Conservation (phyloP, 2,888 invertebrate species). For the Leucophenga maculata region DNA sequence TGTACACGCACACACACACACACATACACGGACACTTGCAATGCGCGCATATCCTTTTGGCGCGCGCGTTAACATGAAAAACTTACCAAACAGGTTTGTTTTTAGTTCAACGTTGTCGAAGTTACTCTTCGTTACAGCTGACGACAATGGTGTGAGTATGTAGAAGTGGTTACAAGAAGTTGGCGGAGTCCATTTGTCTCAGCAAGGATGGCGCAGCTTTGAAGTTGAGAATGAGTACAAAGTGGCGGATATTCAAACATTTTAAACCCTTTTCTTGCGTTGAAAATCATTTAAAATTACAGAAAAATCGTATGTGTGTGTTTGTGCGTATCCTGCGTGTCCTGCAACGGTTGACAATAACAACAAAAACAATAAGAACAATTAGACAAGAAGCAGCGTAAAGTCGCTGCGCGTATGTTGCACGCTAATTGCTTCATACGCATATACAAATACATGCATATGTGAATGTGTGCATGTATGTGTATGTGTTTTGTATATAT, state of each 20-base stretch:
- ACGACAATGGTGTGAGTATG: too few species aligned
- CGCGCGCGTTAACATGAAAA: constrained; percentile 4
- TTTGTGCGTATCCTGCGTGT: constrained; percentile 31
- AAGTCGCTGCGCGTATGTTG: constrained; percentile 66
- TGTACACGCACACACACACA: too few species aligned
- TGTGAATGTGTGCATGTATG: background rate
- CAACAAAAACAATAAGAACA: background rate
- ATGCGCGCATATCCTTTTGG: constrained; percentile 31
- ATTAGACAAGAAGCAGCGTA: constrained; percentile 52
- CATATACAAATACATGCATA: background rate
- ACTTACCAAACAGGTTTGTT: constrained; percentile 63
- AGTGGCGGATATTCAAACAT: background rate
- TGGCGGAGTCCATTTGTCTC: too few species aligned
- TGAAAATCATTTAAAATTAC: constrained; percentile 47
- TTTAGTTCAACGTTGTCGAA: constrained; percentile 43
- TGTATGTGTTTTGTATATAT: too few species aligned
- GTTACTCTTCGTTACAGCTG: constrained; percentile 5
- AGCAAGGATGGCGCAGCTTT: background rate
- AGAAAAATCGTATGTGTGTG: constrained; percentile 40
- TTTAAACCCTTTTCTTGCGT: constrained; percentile 41
- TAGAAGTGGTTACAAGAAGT: too few species aligned
- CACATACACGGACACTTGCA: too few species aligned
- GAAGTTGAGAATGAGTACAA: too few species aligned
- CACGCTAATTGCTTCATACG: constrained; percentile 58
- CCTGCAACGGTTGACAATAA: constrained; percentile 37